These are phyloP conservation scores for Tuberolachnus salignus DNA, from an alignment of 2,888 invertebrate genomes.

Conservation along the genomic window DNA sequence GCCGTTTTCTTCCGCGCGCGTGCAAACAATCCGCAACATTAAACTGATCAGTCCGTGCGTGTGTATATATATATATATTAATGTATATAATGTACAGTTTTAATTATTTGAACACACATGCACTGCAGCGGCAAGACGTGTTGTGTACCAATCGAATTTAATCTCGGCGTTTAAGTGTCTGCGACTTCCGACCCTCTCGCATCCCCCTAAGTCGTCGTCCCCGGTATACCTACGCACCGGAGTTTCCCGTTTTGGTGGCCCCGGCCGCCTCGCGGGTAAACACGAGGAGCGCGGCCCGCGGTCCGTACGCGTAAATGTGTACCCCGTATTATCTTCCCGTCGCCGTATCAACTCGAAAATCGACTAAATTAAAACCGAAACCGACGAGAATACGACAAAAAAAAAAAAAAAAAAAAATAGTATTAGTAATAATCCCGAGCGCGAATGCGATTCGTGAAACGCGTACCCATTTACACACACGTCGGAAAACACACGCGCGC, in stretches of 20 bases:
- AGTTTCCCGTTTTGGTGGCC: conserved; percentile 9
- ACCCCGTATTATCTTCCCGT: background rate
- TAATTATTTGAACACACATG: conserved; percentile 54
- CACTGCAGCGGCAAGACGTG: conserved; percentile 29
- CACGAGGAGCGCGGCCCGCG: background rate
- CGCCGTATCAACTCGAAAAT: background rate
- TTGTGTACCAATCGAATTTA: conserved; percentile 55
- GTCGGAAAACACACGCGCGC: background rate
- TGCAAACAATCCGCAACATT: conserved; percentile 53
- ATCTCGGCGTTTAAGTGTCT: conserved; percentile 45
- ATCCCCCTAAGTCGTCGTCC: background rate
- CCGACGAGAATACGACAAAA: background rate
- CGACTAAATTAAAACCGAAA: conserved; percentile 4
- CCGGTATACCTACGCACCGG: background rate
- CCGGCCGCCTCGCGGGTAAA: conserved; percentile 7
- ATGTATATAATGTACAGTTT: conserved; percentile 30
- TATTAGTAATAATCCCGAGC: background rate
- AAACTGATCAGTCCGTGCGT: conserved; percentile 46
- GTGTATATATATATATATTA: too few species aligned
- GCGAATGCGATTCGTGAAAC: background rate
- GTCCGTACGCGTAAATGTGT: background rate
- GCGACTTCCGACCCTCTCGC: background rate
- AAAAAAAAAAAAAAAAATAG: background rate
- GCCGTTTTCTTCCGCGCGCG: conserved; percentile 38
- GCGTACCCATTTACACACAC: background rate